Evolutionary conservation across 2,797 vertebrate genomes (phyloP).

Genomic region (Xerus rutilus): DNA sequence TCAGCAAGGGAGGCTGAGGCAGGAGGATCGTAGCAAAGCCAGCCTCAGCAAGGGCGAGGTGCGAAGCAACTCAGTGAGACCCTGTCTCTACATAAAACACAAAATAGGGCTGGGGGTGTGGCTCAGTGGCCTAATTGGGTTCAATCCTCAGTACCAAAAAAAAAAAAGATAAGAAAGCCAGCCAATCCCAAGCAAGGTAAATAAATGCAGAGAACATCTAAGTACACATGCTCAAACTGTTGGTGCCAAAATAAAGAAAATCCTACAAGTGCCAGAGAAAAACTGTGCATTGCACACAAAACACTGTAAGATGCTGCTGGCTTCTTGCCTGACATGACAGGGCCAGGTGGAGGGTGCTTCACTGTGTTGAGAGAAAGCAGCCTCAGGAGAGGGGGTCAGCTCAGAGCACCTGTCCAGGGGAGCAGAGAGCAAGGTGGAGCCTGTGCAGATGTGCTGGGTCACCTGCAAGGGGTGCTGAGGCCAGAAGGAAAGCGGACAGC

Average conservation of each 20-base stretch:
- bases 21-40: no score
- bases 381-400: not conserved
- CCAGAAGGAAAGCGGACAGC: not conserved
- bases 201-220: not conserved
- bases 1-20: no score
- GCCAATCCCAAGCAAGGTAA: not conserved
- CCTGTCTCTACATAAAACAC: no score
- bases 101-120: no score
- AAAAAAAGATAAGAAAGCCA: not conserved
- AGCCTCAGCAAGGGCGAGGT: no score
- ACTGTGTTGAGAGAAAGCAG: not conserved
- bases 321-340: fast-evolving
- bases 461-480: not conserved
- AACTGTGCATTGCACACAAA: fast-evolving
- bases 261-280: not conserved
- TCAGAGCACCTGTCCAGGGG: no score
- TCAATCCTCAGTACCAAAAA: no score
- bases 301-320: fast-evolving
- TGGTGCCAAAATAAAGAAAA: not conserved
- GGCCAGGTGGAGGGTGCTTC: not conserved
- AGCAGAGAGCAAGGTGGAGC: not conserved
- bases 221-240: no score
- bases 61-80: no score
- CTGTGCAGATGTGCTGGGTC: not conserved
- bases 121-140: no score